These are phyloP conservation scores for Hassar affinis DNA, from an alignment of 2,113 vertebrate species.

Conservation along the genomic window DNA sequence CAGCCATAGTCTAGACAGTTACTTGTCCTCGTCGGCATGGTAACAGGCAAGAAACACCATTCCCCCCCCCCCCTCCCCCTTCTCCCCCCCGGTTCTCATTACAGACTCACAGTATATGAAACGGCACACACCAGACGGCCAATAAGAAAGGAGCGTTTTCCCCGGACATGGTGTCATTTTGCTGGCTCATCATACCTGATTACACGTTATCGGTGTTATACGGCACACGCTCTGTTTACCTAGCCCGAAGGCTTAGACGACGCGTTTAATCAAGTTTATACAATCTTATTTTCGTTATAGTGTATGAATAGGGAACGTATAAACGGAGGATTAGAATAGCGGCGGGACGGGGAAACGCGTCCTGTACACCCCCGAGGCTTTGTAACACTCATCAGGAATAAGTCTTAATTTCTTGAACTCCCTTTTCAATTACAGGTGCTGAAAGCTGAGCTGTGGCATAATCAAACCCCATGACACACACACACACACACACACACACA, in stretches of 20 bases:
- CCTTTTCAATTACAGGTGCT: slow-evolving; percentile 54
- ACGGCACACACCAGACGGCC: neutral
- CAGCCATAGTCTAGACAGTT: neutral
- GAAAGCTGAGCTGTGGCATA: slow-evolving; percentile 52
- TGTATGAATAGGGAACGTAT: neutral
- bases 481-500: slow-evolving; percentile 2
- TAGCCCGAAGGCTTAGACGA: neutral
- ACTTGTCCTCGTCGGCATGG: neutral
- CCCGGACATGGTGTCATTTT: neutral
- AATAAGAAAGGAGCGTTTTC: neutral
- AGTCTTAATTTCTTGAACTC: slow-evolving; percentile 42
- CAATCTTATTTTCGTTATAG: too few relatives aligned
- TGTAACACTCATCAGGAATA: slow-evolving; percentile 32
- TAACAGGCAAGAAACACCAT: neutral
- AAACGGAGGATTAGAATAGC: neutral
- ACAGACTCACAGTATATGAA: neutral
- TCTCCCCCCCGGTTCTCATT: neutral
- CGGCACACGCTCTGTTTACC: neutral
- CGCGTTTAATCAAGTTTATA: neutral
- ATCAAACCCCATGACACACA: neutral
- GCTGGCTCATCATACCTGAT: neutral
- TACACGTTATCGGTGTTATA: neutral
- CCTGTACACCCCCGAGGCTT: neutral
- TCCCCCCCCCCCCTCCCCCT: too few relatives aligned
- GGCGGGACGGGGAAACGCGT: too few relatives aligned